A percentile compares a stretch with the other conserved stretches of the same genome.
These are phyloP conservation scores for Lucifuga dentata DNA, from an alignment of 2,113 vertebrate species.

Conservation along the genomic window DNA sequence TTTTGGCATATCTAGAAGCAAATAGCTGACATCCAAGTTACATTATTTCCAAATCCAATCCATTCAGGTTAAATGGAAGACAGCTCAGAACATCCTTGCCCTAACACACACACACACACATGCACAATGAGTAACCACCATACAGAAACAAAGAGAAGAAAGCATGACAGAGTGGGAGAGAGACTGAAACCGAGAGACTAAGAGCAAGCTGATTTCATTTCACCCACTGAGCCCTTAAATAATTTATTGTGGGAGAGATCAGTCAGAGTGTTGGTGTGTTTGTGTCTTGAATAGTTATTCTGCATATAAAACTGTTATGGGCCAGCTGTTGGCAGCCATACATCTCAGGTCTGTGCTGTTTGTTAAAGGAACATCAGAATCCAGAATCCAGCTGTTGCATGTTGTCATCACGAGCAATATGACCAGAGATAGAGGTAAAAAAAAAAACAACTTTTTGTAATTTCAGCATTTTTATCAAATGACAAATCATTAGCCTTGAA, in stretches of 20 bases:
- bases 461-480: conserved; percentile 21
- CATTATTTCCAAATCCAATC: background rate
- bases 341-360: conserved; percentile 30
- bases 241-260: conserved; percentile 70
- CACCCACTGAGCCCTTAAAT: conserved; percentile 67
- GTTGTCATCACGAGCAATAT: background rate
- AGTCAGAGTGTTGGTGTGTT: conserved; percentile 66
- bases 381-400: conserved; percentile 16
- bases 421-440: conserved; percentile 1
- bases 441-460: too few species aligned
- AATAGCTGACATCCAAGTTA: background rate
- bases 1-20: background rate
- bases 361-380: conserved; percentile 31
- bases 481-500: conserved; percentile 7
- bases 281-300: conserved; percentile 76
- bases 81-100: too few species aligned
- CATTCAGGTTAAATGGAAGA: background rate
- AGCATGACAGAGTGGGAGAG: conserved; percentile 18
- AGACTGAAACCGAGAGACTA: conserved; percentile 32
- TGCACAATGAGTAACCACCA: conserved; percentile 4
- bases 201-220: conserved; percentile 66
- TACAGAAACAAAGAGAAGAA: conserved; percentile 4
- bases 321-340: conserved; percentile 64
- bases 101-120: background rate
- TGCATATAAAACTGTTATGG: conserved; percentile 72